phyloP scores from a whole-genome alignment of 2,888 invertebrate genomes.

The Trilocha varians region DNA sequence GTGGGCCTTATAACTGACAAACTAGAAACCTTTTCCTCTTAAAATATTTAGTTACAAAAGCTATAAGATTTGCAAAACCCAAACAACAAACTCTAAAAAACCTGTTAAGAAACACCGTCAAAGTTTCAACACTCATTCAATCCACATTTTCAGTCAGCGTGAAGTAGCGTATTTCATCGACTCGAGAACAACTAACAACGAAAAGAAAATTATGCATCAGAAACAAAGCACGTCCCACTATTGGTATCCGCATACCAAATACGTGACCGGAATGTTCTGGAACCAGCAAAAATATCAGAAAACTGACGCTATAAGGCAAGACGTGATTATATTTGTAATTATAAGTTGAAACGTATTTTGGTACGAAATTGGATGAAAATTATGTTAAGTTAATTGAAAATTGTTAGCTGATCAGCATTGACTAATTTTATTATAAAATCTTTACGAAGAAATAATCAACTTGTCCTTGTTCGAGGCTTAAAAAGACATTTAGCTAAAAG shows the following conservation, averaged over 20 bases:
- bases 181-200: slow-evolving; percentile 8
- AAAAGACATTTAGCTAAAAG: too few relatives aligned
- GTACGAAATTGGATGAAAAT: background rate
- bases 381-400: background rate
- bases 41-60: too few relatives aligned
- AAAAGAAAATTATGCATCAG: slow-evolving; percentile 25
- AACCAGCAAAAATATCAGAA: slow-evolving; percentile 29
- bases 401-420: too few relatives aligned
- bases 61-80: too few relatives aligned
- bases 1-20: too few relatives aligned
- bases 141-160: background rate
- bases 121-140: too few relatives aligned
- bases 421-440: too few relatives aligned
- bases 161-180: slow-evolving; percentile 6
- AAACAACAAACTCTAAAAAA: too few relatives aligned
- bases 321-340: slow-evolving; percentile 37
- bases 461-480: too few relatives aligned
- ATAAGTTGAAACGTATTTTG: slow-evolving; percentile 11
- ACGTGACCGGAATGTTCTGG: slow-evolving; percentile 40
- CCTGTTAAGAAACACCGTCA: too few relatives aligned
- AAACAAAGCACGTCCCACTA: slow-evolving; percentile 36
- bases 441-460: too few relatives aligned
- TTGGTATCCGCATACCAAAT: slow-evolving; percentile 32
- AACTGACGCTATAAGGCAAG: slow-evolving; percentile 29
- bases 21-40: too few relatives aligned